Percentiles rank a stretch among this genome's conserved stretches.
Conservation (phyloP, 2,888 invertebrate genomes). For the Mythimna pallens region DNA sequence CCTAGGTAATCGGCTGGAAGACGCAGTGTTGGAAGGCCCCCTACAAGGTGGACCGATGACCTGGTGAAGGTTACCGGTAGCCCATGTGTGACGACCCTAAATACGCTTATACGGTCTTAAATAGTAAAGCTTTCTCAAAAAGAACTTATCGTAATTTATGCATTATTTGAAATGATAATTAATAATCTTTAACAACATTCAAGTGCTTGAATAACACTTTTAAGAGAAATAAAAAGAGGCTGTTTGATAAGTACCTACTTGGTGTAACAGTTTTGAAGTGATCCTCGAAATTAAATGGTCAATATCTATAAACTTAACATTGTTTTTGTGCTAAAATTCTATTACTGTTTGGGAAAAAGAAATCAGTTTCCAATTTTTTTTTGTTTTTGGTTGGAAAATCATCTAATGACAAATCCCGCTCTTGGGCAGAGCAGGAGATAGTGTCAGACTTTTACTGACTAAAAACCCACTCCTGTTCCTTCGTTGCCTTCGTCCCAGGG, state of each 20-base stretch:
- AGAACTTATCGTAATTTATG: slow-evolving; percentile 21
- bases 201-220: slow-evolving; percentile 23
- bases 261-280: slow-evolving; percentile 4
- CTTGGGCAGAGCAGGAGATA: too few relatives aligned
- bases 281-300: slow-evolving; percentile 13
- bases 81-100: too few relatives aligned
- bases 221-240: slow-evolving; percentile 9
- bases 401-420: too few relatives aligned
- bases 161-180: slow-evolving; percentile 4
- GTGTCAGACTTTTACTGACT: too few relatives aligned
- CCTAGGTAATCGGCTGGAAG: too few relatives aligned
- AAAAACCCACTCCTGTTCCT: too few relatives aligned
- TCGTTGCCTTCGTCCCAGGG: too few relatives aligned
- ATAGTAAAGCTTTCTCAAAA: slow-evolving; percentile 5
- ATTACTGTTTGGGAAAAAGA: neutral
- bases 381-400: too few relatives aligned
- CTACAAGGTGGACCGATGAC: too few relatives aligned
- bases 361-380: too few relatives aligned
- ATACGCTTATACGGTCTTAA: neutral
- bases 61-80: too few relatives aligned
- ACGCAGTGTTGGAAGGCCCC: too few relatives aligned
- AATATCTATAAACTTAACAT: neutral
- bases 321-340: slow-evolving; percentile 2
- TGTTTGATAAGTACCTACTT: neutral
- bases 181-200: slow-evolving; percentile 30